phyloP scores from a whole-genome alignment of 2,113 vertebrate genomes.

The Neodon shergylaensis region DNA sequence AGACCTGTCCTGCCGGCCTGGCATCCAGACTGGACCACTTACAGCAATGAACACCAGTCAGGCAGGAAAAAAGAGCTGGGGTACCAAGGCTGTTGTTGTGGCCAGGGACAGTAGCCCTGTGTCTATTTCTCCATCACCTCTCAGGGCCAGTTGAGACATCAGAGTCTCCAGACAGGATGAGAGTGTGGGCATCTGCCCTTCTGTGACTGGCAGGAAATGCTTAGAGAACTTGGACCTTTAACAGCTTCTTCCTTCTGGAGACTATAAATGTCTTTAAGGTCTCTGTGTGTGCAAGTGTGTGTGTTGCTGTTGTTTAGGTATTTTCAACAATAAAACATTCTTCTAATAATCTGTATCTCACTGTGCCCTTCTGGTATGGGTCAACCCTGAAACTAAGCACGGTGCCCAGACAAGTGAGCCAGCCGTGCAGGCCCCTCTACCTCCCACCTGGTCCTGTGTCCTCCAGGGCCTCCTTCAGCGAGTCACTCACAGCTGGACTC shows the following conservation, averaged over 20 bases:
- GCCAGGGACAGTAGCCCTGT: accelerated
- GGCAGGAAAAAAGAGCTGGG: background rate
- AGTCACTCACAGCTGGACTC: accelerated
- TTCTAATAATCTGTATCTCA: background rate
- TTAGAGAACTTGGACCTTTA: background rate
- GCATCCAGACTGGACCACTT: background rate
- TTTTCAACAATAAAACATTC: constrained; percentile 11
- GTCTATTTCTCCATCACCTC: accelerated
- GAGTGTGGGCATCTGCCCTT: too few species aligned
- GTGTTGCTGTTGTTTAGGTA: background rate
- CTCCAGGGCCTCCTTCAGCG: background rate
- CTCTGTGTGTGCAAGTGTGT: background rate
- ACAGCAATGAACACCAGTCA: background rate
- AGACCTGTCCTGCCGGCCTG: background rate
- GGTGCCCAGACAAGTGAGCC: background rate
- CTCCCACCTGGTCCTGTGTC: background rate
- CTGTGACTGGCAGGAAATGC: too few species aligned
- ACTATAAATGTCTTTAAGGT: background rate
- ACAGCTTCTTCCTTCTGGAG: background rate
- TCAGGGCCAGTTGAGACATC: too few species aligned
- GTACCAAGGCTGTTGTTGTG: background rate
- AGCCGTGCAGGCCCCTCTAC: too few species aligned
- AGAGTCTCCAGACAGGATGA: background rate
- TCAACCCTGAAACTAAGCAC: background rate
- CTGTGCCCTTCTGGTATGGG: background rate